Percentiles rank a stretch among this genome's conserved stretches.
Evolutionary conservation across 2,888 invertebrate species (phyloP).

Genomic region (Callyntrura guangdongensis): DNA sequence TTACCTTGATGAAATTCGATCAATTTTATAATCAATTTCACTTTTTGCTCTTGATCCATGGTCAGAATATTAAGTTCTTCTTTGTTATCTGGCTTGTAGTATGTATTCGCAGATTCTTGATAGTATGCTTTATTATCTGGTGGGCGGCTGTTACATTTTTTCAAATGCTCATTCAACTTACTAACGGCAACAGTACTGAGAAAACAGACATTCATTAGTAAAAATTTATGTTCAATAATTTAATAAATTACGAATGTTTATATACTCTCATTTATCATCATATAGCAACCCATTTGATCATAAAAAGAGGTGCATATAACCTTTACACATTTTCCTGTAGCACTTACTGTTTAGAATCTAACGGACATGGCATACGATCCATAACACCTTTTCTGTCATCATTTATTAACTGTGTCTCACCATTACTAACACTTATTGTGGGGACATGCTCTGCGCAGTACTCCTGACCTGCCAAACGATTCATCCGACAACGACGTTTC

Average conservation of each 20-base stretch:
- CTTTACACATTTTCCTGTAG: too few relatives aligned
- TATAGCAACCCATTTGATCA: too few relatives aligned
- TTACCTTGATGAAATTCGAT: slow-evolving; percentile 81
- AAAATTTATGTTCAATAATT: too few relatives aligned
- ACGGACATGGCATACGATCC: slow-evolving; percentile 72
- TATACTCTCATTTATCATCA: too few relatives aligned
- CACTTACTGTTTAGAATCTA: slow-evolving; percentile 79
- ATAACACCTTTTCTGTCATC: neutral
- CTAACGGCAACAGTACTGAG: slow-evolving; percentile 86
- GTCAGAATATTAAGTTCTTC: slow-evolving; percentile 61
- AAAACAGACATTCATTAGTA: neutral
- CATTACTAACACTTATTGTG: neutral
- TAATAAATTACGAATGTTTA: too few relatives aligned
- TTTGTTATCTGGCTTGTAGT: neutral
- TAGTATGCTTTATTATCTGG: slow-evolving; percentile 82
- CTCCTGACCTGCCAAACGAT: neutral
- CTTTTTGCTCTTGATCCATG: slow-evolving; percentile 81
- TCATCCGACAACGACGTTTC: slow-evolving; percentile 56
- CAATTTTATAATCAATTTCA: slow-evolving; percentile 81
- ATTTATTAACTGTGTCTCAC: neutral
- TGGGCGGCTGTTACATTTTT: slow-evolving; percentile 86
- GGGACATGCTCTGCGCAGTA: slow-evolving; percentile 73
- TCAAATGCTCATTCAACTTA: slow-evolving; percentile 86
- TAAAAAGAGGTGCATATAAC: too few relatives aligned
- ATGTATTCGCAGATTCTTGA: slow-evolving; percentile 18